A percentile compares a stretch with the other conserved stretches of the same genome.
Evolutionary conservation across 1,140 invertebrate species (phyloP).

Genomic region (Drosophila leontia): DNA sequence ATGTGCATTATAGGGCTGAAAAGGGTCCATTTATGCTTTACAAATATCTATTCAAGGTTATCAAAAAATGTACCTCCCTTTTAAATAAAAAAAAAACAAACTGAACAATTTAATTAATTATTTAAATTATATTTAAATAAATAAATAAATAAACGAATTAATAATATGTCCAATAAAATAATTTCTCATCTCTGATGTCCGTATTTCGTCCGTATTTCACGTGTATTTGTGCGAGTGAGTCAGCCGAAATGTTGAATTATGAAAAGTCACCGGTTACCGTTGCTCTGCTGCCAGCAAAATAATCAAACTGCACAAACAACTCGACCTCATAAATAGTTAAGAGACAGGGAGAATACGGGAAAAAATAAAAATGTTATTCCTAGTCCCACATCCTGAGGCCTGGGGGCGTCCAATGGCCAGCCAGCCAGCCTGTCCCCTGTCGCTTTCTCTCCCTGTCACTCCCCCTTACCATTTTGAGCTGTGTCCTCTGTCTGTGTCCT

Average conservation of each 20-base stretch:
- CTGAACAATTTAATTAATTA: neutral
- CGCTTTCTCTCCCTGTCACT: neutral
- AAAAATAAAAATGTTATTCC: conserved; percentile 26
- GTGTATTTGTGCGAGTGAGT: conserved; percentile 17
- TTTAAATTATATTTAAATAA: too few relatives aligned
- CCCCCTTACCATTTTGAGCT: neutral
- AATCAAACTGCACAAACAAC: conserved; percentile 72
- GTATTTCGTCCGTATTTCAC: neutral
- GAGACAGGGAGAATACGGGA: conserved; percentile 35
- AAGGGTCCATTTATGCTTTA: neutral
- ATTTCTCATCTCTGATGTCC: too few relatives aligned
- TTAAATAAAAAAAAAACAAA: neutral
- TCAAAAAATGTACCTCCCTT: neutral
- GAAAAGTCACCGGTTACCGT: conserved; percentile 44
- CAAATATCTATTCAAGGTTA: too few relatives aligned
- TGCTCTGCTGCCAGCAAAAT: conserved; percentile 39
- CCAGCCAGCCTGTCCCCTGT: neutral
- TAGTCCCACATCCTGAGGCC: conserved; percentile 42
- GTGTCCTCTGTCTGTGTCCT: conserved; percentile 15
- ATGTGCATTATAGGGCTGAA: neutral
- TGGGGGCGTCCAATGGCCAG: conserved; percentile 24
- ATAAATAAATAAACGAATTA: too few relatives aligned
- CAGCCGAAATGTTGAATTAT: conserved; percentile 55
- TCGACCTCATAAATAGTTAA: conserved; percentile 68
- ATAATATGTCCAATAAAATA: too few relatives aligned